These are phyloP conservation scores for Diaperis boleti DNA, from an alignment of 2,888 invertebrate genomes.

Conservation along the genomic window DNA sequence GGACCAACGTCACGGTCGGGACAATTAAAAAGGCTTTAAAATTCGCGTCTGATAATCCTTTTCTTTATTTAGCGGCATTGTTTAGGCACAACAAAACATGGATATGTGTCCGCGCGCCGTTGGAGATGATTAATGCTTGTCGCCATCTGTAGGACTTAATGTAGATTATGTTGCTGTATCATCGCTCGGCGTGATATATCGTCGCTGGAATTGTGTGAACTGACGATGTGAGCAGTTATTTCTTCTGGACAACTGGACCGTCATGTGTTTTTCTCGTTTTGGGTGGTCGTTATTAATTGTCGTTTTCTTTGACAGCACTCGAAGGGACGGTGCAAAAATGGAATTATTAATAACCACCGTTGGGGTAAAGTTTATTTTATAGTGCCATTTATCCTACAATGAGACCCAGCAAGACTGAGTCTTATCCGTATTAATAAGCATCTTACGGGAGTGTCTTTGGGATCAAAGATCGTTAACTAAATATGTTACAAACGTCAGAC, in stretches of 20 bases:
- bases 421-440: too few relatives aligned
- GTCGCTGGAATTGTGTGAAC: slow-evolving; percentile 34
- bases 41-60: slow-evolving; percentile 38
- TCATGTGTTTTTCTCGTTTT: not conserved
- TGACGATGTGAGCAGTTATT: slow-evolving; percentile 20
- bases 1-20: slow-evolving; percentile 22
- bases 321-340: too few relatives aligned
- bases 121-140: slow-evolving; percentile 49
- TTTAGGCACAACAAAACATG: slow-evolving; percentile 43
- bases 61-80: slow-evolving; percentile 39
- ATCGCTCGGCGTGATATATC: slow-evolving; percentile 42
- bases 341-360: too few relatives aligned
- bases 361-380: too few relatives aligned
- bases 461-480: too few relatives aligned
- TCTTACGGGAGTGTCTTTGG: too few relatives aligned
- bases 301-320: too few relatives aligned
- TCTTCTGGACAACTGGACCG: slow-evolving; percentile 11
- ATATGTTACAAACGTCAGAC: too few relatives aligned
- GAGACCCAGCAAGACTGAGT: too few relatives aligned
- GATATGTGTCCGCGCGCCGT: slow-evolving; percentile 45
- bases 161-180: slow-evolving; percentile 48
- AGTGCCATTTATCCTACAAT: too few relatives aligned
- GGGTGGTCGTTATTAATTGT: not conserved
- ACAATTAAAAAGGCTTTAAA: slow-evolving; percentile 41
- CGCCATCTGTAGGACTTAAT: slow-evolving; percentile 48